phyloP scores from a whole-genome alignment of 1,140 invertebrate species.

The Drosophila parvula region DNA sequence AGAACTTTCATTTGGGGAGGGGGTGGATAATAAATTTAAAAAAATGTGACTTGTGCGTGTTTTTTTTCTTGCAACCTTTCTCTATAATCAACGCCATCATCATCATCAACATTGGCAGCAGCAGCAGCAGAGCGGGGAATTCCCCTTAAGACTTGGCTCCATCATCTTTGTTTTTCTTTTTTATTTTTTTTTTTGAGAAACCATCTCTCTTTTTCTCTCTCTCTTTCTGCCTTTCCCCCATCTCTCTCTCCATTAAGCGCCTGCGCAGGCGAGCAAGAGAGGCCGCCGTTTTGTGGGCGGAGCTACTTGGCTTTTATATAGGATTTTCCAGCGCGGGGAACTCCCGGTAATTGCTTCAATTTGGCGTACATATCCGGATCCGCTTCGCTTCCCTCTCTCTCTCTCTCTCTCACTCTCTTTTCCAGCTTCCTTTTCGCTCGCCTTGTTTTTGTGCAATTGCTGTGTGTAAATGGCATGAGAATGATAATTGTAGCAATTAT shows the following conservation, averaged over 20 bases:
- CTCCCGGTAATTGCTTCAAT: conserved; percentile 75
- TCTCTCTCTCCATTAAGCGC: conserved; percentile 24
- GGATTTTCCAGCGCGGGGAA: conserved; percentile 41
- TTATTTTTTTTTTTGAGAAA: conserved; percentile 20
- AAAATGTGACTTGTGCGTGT: neutral
- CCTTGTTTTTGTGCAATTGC: conserved; percentile 77
- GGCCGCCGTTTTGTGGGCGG: conserved; percentile 56
- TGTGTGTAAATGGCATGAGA: conserved; percentile 84
- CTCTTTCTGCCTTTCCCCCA: conserved; percentile 1
- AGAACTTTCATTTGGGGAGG: conserved; percentile 27
- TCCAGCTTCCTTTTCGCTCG: conserved; percentile 44
- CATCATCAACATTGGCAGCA: conserved; percentile 17
- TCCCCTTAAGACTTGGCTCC: conserved; percentile 16
- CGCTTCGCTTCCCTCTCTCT: conserved; percentile 22
- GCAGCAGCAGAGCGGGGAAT: conserved; percentile 1
- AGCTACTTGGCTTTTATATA: conserved; percentile 46
- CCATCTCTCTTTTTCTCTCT: conserved; percentile 45
- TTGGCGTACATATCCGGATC: conserved; percentile 67
- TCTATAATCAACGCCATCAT: conserved; percentile 57
- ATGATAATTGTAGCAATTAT: conserved; percentile 84
- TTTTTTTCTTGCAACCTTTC: neutral
- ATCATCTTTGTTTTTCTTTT: conserved; percentile 19
- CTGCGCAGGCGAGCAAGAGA: conserved; percentile 50
- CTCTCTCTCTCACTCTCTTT: conserved; percentile 3
- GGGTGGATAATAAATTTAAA: conserved; percentile 27